Percentiles rank a stretch among this genome's conserved stretches.
Conservation (phyloP, 2,113 vertebrate genomes). For the Erythrolamprus reginae region DNA sequence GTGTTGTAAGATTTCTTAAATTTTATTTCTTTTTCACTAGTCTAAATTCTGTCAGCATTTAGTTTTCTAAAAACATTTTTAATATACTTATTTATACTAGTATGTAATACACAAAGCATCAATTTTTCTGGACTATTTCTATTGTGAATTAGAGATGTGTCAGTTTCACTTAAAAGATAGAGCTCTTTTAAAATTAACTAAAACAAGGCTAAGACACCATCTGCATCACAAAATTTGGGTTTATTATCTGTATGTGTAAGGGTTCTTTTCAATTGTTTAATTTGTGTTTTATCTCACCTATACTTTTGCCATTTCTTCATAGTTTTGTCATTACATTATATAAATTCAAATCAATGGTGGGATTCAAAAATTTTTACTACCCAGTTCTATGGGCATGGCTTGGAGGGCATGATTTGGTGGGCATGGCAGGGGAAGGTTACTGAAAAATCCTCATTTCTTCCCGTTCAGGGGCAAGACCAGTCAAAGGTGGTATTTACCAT, state of each 20-base stretch:
- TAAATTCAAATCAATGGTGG: not conserved
- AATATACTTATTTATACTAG: not conserved
- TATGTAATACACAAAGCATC: not conserved
- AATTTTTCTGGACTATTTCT: not conserved
- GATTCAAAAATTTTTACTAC: too few relatives aligned
- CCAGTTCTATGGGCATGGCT: too few relatives aligned
- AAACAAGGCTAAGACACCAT: not conserved
- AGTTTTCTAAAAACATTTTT: not conserved
- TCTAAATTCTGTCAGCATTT: slow-evolving; percentile 23
- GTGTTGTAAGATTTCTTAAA: not conserved
- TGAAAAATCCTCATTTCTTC: too few relatives aligned
- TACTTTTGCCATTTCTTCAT: accelerated
- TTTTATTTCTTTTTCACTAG: slow-evolving; percentile 46
- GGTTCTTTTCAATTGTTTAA: not conserved
- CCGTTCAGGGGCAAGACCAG: too few relatives aligned
- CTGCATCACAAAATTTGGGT: not conserved
- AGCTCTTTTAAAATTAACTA: not conserved
- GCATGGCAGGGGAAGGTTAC: too few relatives aligned
- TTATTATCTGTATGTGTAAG: not conserved
- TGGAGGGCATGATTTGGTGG: too few relatives aligned
- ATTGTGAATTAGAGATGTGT: not conserved
- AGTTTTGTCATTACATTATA: not conserved
- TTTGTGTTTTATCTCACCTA: not conserved
- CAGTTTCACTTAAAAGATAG: not conserved
- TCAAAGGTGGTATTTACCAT: too few relatives aligned